Percentiles rank a stretch among this genome's conserved stretches.
phyloP scores from a whole-genome alignment of 2,888 invertebrate species.

The Asteroscopus sphinx region DNA sequence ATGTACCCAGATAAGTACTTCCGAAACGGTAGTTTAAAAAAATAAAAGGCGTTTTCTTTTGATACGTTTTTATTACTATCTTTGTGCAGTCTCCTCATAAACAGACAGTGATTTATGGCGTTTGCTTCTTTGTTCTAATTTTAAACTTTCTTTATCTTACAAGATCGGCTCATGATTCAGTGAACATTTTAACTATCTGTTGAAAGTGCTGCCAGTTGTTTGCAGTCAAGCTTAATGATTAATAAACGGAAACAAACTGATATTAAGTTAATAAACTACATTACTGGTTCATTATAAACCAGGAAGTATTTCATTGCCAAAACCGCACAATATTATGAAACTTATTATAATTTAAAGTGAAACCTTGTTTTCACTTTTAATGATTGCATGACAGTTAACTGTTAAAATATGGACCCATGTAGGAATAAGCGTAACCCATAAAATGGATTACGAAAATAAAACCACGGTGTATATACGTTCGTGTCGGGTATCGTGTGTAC shows the following conservation, averaged over 20 bases:
- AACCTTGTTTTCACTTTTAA: slow-evolving; percentile 85
- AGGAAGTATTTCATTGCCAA: slow-evolving; percentile 45
- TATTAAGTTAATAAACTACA: slow-evolving; percentile 16
- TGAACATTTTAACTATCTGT: slow-evolving; percentile 1
- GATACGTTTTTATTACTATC: slow-evolving; percentile 31
- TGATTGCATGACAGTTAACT: slow-evolving; percentile 79
- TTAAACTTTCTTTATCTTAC: slow-evolving; percentile 21
- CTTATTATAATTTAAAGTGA: slow-evolving; percentile 66
- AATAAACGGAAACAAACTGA: slow-evolving; percentile 29
- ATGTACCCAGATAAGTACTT: slow-evolving; percentile 26
- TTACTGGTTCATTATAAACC: slow-evolving; percentile 32
- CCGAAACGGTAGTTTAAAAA: slow-evolving; percentile 38
- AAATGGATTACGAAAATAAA: slow-evolving; percentile 55
- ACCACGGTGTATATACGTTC: slow-evolving; percentile 20
- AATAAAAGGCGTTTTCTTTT: slow-evolving; percentile 30
- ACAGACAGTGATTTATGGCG: slow-evolving; percentile 40
- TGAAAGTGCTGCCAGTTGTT: background rate
- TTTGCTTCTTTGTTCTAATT: slow-evolving; percentile 42
- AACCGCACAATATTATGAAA: slow-evolving; percentile 50
- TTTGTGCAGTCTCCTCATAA: slow-evolving; percentile 24
- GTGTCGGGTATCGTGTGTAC: slow-evolving; percentile 17
- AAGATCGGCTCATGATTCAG: slow-evolving; percentile 18
- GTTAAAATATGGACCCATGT: slow-evolving; percentile 69
- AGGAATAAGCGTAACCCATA: slow-evolving; percentile 70
- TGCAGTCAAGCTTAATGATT: slow-evolving; percentile 15